These are phyloP conservation scores for Caranx ignobilis DNA, from an alignment of 2,113 vertebrate genomes.

Conservation along the genomic window DNA sequence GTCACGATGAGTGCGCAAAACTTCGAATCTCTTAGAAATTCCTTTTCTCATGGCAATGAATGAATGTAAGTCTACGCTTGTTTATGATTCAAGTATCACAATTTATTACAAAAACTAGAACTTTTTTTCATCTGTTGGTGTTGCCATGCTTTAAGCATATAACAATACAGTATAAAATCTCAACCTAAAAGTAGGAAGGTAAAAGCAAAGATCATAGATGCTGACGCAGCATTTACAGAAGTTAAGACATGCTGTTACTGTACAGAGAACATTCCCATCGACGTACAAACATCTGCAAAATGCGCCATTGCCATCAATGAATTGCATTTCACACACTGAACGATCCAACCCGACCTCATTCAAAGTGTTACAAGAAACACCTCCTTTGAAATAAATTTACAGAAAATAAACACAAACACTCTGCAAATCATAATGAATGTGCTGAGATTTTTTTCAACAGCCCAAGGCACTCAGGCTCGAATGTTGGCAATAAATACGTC, in stretches of 20 bases:
- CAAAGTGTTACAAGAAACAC: constrained; percentile 64
- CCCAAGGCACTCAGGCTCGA: constrained; percentile 91
- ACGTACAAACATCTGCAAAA: constrained; percentile 81
- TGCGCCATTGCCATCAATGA: constrained; percentile 65
- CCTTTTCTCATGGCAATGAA: constrained; percentile 29
- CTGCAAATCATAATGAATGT: constrained; percentile 79
- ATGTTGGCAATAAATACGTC: constrained; percentile 86
- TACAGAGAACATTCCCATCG: constrained; percentile 82
- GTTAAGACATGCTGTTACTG: constrained; percentile 86
- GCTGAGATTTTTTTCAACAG: constrained; percentile 81
- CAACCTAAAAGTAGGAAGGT: constrained; percentile 79
- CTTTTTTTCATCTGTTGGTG: constrained; percentile 81
- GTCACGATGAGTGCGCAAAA: constrained; percentile 1
- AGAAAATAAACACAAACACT: constrained; percentile 74
- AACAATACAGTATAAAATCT: constrained; percentile 87
- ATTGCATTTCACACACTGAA: constrained; percentile 72
- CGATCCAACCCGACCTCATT: constrained; percentile 32
- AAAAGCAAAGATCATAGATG: constrained; percentile 83
- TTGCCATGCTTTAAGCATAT: constrained; percentile 87
- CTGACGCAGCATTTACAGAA: constrained; percentile 83
- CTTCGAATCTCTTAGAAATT: not conserved
- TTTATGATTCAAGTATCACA: constrained; percentile 84
- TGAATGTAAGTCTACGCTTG: constrained; percentile 42
- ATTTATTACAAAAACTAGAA: constrained; percentile 89
- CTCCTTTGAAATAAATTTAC: constrained; percentile 63